Evolutionary conservation across 2,113 vertebrate species (phyloP), one percentile per base, ranked within the genome.

Genomic region (Numenius arquata): DNA sequence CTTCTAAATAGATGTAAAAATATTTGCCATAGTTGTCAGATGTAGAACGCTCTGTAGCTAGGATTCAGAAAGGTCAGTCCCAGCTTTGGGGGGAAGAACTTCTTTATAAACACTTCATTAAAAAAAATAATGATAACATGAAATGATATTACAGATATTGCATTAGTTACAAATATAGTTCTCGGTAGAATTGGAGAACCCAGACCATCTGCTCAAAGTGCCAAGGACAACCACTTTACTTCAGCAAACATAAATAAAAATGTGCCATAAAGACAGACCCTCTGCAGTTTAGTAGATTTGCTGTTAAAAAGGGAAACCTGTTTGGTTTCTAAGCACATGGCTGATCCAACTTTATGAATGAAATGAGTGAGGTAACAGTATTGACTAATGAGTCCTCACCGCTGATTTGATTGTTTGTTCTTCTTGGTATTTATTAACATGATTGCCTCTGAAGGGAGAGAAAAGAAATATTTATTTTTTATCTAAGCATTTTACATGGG

Each of bases 61-160:
- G 23, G 21, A 61, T 89, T 81, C 74, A 55, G 63, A 80, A 77
- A 84, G 48, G 36, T 52, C 66, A 47, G 9, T 84, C 50, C 62
- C 17, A 27, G 73, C 59, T 96, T 90, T 89, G 29, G 89, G 84
- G 97, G n/a, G n/a, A n/a, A n/a, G n/a, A 95, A 94, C 89, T 93
- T 93, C 52, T 71, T 95, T 48, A 84, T 85, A 75, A 91, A 90
- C 11, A 47, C 32, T 78, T 63, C 58, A 94, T 92, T 75, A 12
- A 80, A 85, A 34, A 53, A 58, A 59, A 36, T 83, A 93, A 89
- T 14, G 12, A 86, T 79, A 78, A 19, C 36, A 27, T 10, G 5
- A 66, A 58, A 79, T 91, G 47, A 36, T 73, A 59, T 90, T 84
- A 94, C 72, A 96, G 96, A 79, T 52, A 80, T 47, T 79, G 48